Percentiles rank a stretch among this genome's conserved stretches.
These are phyloP conservation scores for Sphecodes monilicornis DNA, from an alignment of 2,888 invertebrate genomes.

Conservation along the genomic window DNA sequence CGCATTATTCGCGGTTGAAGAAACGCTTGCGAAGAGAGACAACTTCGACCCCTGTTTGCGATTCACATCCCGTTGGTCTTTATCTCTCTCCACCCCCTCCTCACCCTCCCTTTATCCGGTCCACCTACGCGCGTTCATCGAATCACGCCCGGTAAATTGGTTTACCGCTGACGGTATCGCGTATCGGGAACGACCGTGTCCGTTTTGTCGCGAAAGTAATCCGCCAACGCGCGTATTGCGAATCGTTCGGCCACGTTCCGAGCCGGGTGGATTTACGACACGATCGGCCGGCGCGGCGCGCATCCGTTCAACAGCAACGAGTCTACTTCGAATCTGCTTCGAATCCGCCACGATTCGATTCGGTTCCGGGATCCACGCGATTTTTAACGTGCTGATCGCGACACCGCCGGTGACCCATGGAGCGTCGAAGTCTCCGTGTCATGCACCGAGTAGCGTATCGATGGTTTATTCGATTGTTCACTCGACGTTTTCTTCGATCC, in stretches of 20 bases:
- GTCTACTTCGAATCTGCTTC: neutral
- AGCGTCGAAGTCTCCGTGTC: neutral
- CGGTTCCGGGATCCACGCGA: neutral
- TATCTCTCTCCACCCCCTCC: neutral
- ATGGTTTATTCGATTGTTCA: neutral
- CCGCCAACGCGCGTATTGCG: conserved; percentile 26
- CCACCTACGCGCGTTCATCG: conserved; percentile 35
- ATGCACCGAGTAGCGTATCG: neutral
- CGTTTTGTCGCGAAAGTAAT: conserved; percentile 39
- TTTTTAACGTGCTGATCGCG: neutral
- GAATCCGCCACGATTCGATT: neutral
- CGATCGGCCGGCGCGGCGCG: conserved; percentile 12
- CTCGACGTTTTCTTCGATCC: neutral
- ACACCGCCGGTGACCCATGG: no score
- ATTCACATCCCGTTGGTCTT: conserved; percentile 26
- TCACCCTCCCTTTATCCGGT: neutral
- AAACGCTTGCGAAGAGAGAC: conserved; percentile 27
- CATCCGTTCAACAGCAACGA: neutral
- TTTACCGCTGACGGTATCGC: conserved; percentile 37
- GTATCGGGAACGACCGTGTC: conserved; percentile 43
- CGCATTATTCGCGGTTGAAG: conserved; percentile 75
- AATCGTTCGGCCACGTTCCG: neutral
- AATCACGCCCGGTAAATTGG: conserved; percentile 48
- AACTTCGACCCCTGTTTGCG: conserved; percentile 13
- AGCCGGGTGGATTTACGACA: conserved; percentile 15